These are phyloP conservation scores for Nematostella vectensis DNA, from an alignment of 92 coral and sea anemone genomes.

Conservation along the genomic window DNA sequence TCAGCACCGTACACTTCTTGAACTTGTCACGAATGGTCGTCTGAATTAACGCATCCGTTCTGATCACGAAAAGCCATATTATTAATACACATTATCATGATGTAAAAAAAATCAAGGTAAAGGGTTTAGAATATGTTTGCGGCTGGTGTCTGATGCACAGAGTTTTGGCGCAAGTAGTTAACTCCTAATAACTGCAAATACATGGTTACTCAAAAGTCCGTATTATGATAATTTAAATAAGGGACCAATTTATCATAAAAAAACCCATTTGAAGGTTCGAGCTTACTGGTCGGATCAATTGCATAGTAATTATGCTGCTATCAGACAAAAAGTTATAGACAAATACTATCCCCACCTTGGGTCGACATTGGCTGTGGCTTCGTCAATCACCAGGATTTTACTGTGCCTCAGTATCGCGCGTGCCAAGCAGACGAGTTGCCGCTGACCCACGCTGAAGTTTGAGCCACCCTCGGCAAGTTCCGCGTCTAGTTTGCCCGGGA, in stretches of 20 bases:
- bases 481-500: constrained; percentile 51
- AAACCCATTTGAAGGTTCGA: too few relatives aligned
- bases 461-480: constrained; percentile 71
- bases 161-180: too few relatives aligned
- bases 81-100: not conserved
- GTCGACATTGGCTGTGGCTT: constrained; percentile 82
- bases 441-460: constrained; percentile 83
- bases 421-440: constrained; percentile 69
- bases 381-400: constrained; percentile 67
- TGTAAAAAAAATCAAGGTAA: not conserved
- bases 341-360: constrained; percentile 68
- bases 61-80: too few relatives aligned
- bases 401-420: constrained; percentile 74
- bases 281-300: too few relatives aligned
- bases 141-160: too few relatives aligned
- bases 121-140: too few relatives aligned
- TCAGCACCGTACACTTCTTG: constrained; percentile 65
- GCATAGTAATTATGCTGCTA: too few relatives aligned
- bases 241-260: too few relatives aligned
- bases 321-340: too few relatives aligned
- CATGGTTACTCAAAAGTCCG: too few relatives aligned
- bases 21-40: constrained; percentile 72
- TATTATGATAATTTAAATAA: too few relatives aligned
- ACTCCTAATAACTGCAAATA: too few relatives aligned
- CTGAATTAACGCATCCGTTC: constrained; percentile 68